Evolutionary conservation across 2,888 invertebrate genomes (phyloP).

Genomic region (Melinaea menophilus): DNA sequence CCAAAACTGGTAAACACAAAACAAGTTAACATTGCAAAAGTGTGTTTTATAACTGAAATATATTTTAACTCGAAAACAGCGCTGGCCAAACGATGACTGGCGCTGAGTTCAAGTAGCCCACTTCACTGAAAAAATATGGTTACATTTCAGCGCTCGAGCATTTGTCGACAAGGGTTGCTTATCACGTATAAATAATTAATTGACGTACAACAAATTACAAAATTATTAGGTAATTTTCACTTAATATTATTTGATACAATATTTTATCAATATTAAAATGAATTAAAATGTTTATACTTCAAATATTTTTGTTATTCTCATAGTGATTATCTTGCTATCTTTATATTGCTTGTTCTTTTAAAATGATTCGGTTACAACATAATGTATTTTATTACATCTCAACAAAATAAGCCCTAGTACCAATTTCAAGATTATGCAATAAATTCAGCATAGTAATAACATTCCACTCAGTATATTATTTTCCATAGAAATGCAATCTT

Average conservation of each 20-base stretch:
- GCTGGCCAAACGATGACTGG: conserved; percentile 23
- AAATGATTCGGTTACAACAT: no score
- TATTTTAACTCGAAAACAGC: conserved; percentile 9
- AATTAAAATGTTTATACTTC: no score
- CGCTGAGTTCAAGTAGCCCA: conserved; percentile 32
- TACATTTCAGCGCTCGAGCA: conserved; percentile 30
- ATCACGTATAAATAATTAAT: conserved; percentile 25
- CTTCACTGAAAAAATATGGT: conserved; percentile 35
- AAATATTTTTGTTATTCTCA: no score
- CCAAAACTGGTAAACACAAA: neutral
- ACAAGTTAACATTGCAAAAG: conserved; percentile 2
- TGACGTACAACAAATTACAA: conserved; percentile 9
- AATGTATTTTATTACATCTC: no score
- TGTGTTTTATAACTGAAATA: conserved; percentile 6
- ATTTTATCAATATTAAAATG: no score
- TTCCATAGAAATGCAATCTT: conserved; percentile 16
- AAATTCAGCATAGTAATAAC: conserved; percentile 13
- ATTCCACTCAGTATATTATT: conserved; percentile 13
- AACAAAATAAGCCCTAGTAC: conserved; percentile 1
- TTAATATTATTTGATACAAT: neutral
- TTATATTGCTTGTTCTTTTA: no score
- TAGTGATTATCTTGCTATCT: no score
- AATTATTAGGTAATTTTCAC: neutral
- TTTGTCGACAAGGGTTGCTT: conserved; percentile 22
- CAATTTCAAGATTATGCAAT: conserved; percentile 10